phyloP scores from a whole-genome alignment of 2,113 vertebrate species.

The Sinocyclocheilus rhinocerous region DNA sequence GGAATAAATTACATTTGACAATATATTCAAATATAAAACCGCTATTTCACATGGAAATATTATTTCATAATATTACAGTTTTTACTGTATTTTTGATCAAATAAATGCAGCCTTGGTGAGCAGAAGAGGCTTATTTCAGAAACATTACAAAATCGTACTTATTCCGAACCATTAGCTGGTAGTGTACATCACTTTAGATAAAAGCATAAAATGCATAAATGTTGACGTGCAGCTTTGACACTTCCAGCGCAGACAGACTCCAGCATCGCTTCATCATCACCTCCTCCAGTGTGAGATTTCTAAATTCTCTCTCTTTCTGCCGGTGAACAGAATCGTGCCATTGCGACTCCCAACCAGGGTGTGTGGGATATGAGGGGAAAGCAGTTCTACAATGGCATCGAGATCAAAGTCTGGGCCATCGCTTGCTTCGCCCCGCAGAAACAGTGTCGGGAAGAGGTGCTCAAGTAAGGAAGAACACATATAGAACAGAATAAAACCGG shows the following conservation, averaged over 20 bases:
- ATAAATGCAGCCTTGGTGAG: neutral
- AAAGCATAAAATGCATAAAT: neutral
- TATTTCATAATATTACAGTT: neutral
- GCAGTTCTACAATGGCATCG: constrained; percentile 99
- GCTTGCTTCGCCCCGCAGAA: constrained; percentile 99
- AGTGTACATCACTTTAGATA: neutral
- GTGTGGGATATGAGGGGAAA: constrained; percentile 99
- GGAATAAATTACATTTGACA: neutral
- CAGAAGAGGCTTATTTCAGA: too few relatives aligned
- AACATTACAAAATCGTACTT: too few relatives aligned
- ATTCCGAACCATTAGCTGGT: neutral
- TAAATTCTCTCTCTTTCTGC: constrained; percentile 3
- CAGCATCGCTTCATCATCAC: neutral
- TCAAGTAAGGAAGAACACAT: constrained; percentile 84
- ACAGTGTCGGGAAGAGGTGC: constrained; percentile 97
- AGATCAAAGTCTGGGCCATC: constrained; percentile 99
- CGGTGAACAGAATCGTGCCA: constrained; percentile 89
- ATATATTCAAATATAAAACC: neutral
- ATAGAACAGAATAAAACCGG: neutral
- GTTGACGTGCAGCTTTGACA: neutral
- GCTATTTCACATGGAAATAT: neutral
- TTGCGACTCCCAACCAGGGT: constrained; percentile 98
- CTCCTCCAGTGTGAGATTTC: neutral
- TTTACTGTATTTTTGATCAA: too few relatives aligned
- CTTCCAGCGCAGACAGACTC: too few relatives aligned